Evolutionary conservation across 2,888 invertebrate species (phyloP), one percentile per base, ranked within the genome.

Genomic region (Gastracanthus pulcherrimus): DNA sequence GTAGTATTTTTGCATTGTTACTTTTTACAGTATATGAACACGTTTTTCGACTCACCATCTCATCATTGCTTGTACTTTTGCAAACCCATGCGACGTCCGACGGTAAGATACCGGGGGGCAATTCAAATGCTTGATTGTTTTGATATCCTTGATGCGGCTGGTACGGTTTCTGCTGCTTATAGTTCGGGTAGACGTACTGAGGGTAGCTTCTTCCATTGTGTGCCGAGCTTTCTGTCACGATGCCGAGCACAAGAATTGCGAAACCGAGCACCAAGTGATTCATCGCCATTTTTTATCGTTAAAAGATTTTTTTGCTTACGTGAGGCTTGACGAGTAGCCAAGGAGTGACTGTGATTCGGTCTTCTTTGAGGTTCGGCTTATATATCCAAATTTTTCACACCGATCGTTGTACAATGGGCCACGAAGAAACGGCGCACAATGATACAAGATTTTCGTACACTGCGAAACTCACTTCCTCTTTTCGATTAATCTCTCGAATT

Each of bases 71-170:
- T 3, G 81, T 80, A 80, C 84, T 86, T 4, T 60, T 83, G 78
- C 88, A 89, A 45, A 88, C 64, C 88, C 87, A 88, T 41, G 85
- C 85, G 4, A 83, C 79, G 5, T 83, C 74, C 1, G 66, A 51
- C 38, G 82, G 23, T 60, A 41, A 36, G 38, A 83, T 23, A 41
- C 80, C 66, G n/a, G 70, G 75, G 6, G 36, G 74, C 70, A 58
- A 26, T 58, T 38, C 23, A 19, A 55, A 55, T 26, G 55, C 7
- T 1, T 2, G 23, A 48, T n/a, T 7, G 1, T 48, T 5, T 19
- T 48, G 48, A 6, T 19, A 48, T n/a, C 48, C 48, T 7, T 48
- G 6, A 1, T 11, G 19, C 16, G n/a, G 48, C n/a, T n/a, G 48
- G 48, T 19, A 48, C 19, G 19, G n/a, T 7, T 6, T 1, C 19